Base-by-base conservation (phyloP, 2,113 vertebrate species). In the Gnathonemus longibarbis region DNA sequence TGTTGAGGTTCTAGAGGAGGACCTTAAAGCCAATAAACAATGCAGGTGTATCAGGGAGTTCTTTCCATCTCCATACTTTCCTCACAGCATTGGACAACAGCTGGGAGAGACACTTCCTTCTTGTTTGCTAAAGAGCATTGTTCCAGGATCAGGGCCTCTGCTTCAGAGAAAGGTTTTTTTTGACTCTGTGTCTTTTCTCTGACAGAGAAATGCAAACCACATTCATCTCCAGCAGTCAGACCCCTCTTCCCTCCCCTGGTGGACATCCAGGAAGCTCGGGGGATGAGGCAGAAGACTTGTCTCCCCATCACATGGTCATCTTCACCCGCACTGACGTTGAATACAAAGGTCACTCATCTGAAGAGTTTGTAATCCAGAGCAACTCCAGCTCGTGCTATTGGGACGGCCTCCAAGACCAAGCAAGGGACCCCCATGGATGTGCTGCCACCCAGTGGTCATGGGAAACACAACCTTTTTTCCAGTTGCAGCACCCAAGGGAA, bases 1-100 rank as follows among this genome's bases (percentile, higher is more conserved):
- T 27, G 93, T 97, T 1, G 97, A 98, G 92, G 96, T 98, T 4
- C 93, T 98, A 91, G 96, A 97, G 91, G 96, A 97, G 89, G 97
- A 98, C 31, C 94, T 98, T n/a, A 95, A 94, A 87, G 88, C 91
- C 3, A 92, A 93, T 87, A 93, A 66, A 21, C 84, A 48, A 1
- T 58, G 53, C 83, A 85, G 6, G 8, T 49, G 31, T 1, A n/a
- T 15, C 90, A 1, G 62, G 0, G 1, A 91, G 42, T 17, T 7
- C 11, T 2, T 27, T 58, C 50, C 91, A 85, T 9, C n/a, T 52
- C 92, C 45, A n/a, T 50, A 4, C 45, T 35, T 9, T 42, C 90
- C 2, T 2, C 24, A 45, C 24, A 27, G 83, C 45, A 84, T 15
- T n/a, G 91, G 92, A 0, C 89, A 70, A n/a, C 52, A 10, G n/a